These are phyloP conservation scores for Pogonomyrmex californicus DNA, from an alignment of 1,140 invertebrate genomes.

Conservation along the genomic window DNA sequence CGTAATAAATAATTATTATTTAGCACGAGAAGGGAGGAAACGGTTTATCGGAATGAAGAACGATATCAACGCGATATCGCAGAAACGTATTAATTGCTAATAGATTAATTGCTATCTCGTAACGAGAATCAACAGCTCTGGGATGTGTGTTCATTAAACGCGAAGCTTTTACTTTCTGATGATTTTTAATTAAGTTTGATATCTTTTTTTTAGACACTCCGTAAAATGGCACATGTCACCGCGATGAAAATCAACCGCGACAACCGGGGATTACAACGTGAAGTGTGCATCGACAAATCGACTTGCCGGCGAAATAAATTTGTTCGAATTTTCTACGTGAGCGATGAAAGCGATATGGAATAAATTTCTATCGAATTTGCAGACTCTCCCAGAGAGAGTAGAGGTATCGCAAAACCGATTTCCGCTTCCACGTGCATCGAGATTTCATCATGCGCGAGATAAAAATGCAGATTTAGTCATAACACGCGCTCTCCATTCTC, in stretches of 20 bases:
- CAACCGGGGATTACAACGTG: conserved; percentile 9
- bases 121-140: not conserved
- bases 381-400: not conserved
- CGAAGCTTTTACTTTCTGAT: not conserved
- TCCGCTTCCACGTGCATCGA: not conserved
- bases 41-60: not conserved
- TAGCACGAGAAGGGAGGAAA: not conserved
- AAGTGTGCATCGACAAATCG: conserved; percentile 28
- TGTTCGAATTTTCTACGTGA: conserved; percentile 23
- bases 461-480: not conserved
- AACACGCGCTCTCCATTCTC: not conserved
- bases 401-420: conserved; percentile 26
- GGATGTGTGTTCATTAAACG: not conserved
- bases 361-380: conserved; percentile 15
- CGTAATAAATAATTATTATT: conserved; percentile 2
- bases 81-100: not conserved
- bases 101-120: not conserved
- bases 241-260: conserved; percentile 8
- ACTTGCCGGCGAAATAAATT: conserved; percentile 24
- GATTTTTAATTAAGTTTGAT: not conserved
- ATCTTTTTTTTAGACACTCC: not conserved
- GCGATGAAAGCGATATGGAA: not conserved
- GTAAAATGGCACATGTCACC: not conserved
- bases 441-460: not conserved
- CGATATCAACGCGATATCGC: not conserved